Conservation (phyloP, 2,888 invertebrate species). For the Phrixothrix hirtus region DNA sequence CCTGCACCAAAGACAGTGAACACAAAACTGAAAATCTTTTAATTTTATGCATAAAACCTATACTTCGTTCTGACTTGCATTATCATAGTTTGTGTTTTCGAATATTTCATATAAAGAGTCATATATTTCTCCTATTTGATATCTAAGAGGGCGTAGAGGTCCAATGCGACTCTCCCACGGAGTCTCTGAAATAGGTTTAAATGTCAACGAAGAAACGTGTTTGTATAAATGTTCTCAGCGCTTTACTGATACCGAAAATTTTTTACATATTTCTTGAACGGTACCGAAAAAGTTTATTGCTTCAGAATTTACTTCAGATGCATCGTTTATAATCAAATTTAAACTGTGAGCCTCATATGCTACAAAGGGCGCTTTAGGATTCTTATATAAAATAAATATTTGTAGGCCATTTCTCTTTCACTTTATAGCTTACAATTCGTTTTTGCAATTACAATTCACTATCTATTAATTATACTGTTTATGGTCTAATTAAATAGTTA, state of each 20-base stretch:
- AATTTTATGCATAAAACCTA: no score
- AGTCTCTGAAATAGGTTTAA: constrained; percentile 33
- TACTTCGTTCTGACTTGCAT: no score
- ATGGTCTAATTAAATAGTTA: no score
- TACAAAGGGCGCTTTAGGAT: constrained; percentile 39
- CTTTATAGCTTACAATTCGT: no score
- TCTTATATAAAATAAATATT: constrained; percentile 36
- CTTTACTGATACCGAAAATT: constrained; percentile 38
- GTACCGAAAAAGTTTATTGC: constrained; percentile 31
- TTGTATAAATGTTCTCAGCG: constrained; percentile 29
- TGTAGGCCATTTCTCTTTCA: constrained; percentile 39
- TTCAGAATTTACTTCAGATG: constrained; percentile 33
- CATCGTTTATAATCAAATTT: constrained; percentile 44
- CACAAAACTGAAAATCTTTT: no score
- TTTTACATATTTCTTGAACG: constrained; percentile 37
- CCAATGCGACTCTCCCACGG: constrained; percentile 24
- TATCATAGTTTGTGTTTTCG: no score
- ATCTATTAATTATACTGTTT: no score
- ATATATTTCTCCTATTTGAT: constrained; percentile 29
- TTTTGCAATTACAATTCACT: no score
- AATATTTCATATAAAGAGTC: constrained; percentile 30
- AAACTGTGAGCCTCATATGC: constrained; percentile 39
- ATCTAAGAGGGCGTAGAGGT: constrained; percentile 18
- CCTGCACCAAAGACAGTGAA: no score
- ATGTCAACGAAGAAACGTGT: constrained; percentile 31